Evolutionary conservation across 2,113 vertebrate species (phyloP).

Genomic region (zebrafish (Danio rerio)): DNA sequence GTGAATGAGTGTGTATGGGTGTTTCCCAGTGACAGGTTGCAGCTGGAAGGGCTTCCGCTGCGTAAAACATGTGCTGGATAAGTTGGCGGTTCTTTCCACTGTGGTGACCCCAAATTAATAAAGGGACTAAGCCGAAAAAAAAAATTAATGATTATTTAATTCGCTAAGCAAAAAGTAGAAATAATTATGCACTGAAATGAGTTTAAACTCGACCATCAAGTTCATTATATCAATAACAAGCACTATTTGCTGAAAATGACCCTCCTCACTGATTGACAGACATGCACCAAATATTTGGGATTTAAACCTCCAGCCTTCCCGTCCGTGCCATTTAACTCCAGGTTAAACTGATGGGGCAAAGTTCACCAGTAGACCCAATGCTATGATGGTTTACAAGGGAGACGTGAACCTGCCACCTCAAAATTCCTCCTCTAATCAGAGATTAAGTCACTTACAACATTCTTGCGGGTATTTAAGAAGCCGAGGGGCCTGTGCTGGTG

Average conservation of each 20-base stretch:
- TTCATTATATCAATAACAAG: conserved; percentile 6
- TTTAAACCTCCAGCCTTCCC: conserved; percentile 2
- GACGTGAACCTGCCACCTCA: conserved; percentile 46
- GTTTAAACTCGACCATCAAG: background rate
- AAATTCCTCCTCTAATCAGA: conserved; percentile 68
- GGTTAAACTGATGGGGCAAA: conserved; percentile 54
- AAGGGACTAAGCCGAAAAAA: too few relatives aligned
- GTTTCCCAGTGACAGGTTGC: too few relatives aligned
- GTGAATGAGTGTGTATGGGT: too few relatives aligned
- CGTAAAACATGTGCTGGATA: too few relatives aligned
- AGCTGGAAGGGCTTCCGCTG: too few relatives aligned
- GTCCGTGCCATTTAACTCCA: conserved; percentile 18
- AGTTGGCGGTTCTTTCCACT: too few relatives aligned
- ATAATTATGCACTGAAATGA: background rate
- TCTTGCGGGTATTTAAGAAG: conserved; percentile 65
- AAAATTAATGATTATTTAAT: too few relatives aligned
- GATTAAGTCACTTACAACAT: conserved; percentile 78
- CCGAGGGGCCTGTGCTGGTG: conserved; percentile 61
- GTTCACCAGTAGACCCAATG: conserved; percentile 45
- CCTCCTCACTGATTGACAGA: background rate
- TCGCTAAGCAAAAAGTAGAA: too few relatives aligned
- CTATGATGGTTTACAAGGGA: conserved; percentile 39
- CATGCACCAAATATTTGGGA: background rate
- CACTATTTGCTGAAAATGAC: background rate
- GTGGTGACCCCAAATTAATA: too few relatives aligned